Conservation (phyloP, 1,140 invertebrate genomes). For the Pseudomyrmex dendroicus region DNA sequence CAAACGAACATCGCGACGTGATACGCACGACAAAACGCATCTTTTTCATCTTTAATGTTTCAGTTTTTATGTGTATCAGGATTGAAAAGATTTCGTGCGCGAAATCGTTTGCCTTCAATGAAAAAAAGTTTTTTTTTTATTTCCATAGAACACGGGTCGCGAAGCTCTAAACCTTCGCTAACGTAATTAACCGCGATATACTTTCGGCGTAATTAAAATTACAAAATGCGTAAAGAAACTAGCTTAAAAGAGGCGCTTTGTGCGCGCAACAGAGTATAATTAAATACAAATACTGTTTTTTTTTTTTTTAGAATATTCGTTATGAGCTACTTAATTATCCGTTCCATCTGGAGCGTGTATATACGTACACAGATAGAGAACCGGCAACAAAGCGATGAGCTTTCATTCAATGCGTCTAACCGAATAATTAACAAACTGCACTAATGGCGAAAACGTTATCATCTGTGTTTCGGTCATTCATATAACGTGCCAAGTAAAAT, state of each 20-base stretch:
- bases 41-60: slow-evolving; percentile 10
- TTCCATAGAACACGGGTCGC: neutral
- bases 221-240: slow-evolving; percentile 31
- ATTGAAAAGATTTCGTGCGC: slow-evolving; percentile 1
- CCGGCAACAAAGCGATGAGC: slow-evolving; percentile 11
- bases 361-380: neutral
- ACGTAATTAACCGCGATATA: slow-evolving; percentile 48
- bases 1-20: too few relatives aligned
- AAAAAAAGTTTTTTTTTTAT: neutral
- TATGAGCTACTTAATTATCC: slow-evolving; percentile 53
- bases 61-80: neutral
- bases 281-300: slow-evolving; percentile 37
- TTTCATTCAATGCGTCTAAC: slow-evolving; percentile 16
- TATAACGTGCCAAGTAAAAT: slow-evolving; percentile 14
- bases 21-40: neutral
- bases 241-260: slow-evolving; percentile 15
- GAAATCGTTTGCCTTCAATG: slow-evolving; percentile 8
- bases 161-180: neutral
- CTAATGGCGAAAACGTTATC: slow-evolving; percentile 8
- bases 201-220: slow-evolving; percentile 55
- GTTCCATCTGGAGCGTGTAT: slow-evolving; percentile 7
- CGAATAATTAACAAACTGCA: slow-evolving; percentile 40
- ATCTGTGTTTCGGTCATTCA: slow-evolving; percentile 6
- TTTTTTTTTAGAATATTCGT: slow-evolving; percentile 38
- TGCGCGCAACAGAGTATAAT: slow-evolving; percentile 36